Evolutionary conservation across 2,113 vertebrate species (phyloP), one percentile per base, ranked within the genome.

Genomic region (Phasianus colchicus): DNA sequence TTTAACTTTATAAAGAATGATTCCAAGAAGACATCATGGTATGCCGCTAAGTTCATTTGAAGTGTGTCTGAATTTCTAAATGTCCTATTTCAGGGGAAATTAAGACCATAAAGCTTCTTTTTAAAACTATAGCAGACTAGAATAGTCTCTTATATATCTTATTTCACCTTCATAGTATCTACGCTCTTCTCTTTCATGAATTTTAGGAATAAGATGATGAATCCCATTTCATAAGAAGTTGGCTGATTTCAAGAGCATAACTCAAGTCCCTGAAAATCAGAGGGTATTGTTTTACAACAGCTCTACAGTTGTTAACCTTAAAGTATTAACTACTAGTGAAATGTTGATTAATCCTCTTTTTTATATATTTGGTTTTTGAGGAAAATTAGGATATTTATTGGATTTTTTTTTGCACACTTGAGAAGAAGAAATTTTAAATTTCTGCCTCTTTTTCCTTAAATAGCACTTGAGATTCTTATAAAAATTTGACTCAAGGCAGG

Each of bases 51-150:
- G 74, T 91, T 77, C 3, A 90, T 76, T 58, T 76, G 81, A 92
- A 79, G 47, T 61, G 54, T 58, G 66, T 73, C 74, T 79, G 63
- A 89, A 85, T 83, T 89, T 80, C 36, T 75, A 80, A 89, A 91
- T 50, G 43, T 47, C 78, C 77, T 79, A 74, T 86, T 78, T 81
- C 74, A 54, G 38, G 42, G 19, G 66, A 63, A 85, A 48, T 76
- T 79, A 73, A 58, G 67, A 84, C 40, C 25, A 57, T 34, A 77
- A 72, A 4, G 3, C 29, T 79, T 75, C 34, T 84, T 74, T 70
- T 73, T 10, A 85, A 85, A 92, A 73, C 24, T 36, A 3, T 0
- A 42, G 27, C 43, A 88, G 58, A 45, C 40, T 69, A 63, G 18
- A 70, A 58, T 27, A 79, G 43, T 70, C 36, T 57, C 16, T 25